phyloP scores from a whole-genome alignment of 1,140 invertebrate species.

The Globodera ellingtonae region DNA sequence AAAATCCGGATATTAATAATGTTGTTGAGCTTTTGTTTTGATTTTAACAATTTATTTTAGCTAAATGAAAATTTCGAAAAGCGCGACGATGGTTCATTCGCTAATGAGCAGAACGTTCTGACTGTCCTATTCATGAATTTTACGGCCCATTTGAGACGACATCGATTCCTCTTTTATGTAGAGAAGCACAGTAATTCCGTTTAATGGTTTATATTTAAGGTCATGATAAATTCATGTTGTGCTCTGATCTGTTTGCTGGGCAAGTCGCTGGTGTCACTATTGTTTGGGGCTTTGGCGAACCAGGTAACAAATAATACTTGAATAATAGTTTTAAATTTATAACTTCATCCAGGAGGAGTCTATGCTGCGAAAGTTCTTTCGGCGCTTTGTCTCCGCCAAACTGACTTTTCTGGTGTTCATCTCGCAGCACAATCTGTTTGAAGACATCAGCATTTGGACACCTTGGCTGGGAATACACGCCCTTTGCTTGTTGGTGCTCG shows the following conservation, averaged over 20 bases:
- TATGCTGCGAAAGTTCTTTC: conserved; percentile 38
- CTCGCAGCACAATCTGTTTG: conserved; percentile 46
- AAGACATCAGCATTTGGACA: conserved; percentile 48
- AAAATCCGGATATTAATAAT: conserved; percentile 11
- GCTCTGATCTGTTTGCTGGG: conserved; percentile 43
- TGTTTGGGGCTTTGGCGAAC: conserved; percentile 37
- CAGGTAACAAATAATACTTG: conserved; percentile 28
- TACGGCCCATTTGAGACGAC: conserved; percentile 9
- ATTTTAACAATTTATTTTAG: conserved; percentile 6
- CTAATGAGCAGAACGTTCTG: conserved; percentile 4
- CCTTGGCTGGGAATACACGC: conserved; percentile 46
- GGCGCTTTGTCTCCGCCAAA: conserved; percentile 51
- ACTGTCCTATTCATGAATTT: conserved; percentile 17
- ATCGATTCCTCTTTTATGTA: conserved; percentile 47
- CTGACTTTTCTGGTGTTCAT: conserved; percentile 51
- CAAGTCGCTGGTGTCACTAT: conserved; percentile 28
- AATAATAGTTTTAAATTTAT: neutral
- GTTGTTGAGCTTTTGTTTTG: conserved; percentile 11
- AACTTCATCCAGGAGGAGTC: conserved; percentile 39
- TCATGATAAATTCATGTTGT: conserved; percentile 47
- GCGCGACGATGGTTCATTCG: conserved; percentile 1
- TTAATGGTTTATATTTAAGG: conserved; percentile 36
- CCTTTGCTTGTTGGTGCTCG: conserved; percentile 42
- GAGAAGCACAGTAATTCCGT: conserved; percentile 6
- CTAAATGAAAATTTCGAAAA: neutral